phyloP scores from a whole-genome alignment of 2,113 vertebrate species.

The Dermatemys mawii region DNA sequence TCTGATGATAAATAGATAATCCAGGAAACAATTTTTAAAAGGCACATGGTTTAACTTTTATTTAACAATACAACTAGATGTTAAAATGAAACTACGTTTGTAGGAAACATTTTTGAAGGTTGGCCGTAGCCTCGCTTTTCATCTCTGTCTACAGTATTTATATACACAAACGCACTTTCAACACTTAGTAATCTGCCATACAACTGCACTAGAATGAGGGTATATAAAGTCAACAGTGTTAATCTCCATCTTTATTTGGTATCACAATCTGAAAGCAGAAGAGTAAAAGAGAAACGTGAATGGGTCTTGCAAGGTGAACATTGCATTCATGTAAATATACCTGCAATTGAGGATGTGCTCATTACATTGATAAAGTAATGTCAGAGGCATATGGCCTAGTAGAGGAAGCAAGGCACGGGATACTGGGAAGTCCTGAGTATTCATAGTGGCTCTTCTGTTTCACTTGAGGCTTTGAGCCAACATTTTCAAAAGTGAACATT shows the following conservation, averaged over 20 bases:
- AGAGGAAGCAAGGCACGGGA: background rate
- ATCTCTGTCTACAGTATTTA: background rate
- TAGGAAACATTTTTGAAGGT: background rate
- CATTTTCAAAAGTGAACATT: background rate
- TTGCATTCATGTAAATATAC: conserved; percentile 46
- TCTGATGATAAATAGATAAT: background rate
- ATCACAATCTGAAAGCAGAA: background rate
- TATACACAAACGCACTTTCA: rapidly evolving
- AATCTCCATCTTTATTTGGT: background rate
- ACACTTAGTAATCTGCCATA: background rate
- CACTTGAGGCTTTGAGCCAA: background rate
- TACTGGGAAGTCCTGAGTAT: background rate
- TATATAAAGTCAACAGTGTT: background rate
- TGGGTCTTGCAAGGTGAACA: conserved; percentile 31
- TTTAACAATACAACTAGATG: background rate
- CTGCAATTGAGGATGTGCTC: conserved; percentile 11
- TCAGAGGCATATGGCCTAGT: background rate
- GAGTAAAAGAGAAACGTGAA: conserved; percentile 27
- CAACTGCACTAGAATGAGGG: background rate
- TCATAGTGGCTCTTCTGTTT: background rate
- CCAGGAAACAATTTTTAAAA: background rate
- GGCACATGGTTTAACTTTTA: background rate
- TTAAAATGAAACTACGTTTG: background rate
- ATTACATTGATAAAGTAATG: background rate
- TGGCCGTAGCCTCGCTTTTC: background rate